Conservation (phyloP, 2,888 invertebrate species). For the Dolichopus griseipennis region DNA sequence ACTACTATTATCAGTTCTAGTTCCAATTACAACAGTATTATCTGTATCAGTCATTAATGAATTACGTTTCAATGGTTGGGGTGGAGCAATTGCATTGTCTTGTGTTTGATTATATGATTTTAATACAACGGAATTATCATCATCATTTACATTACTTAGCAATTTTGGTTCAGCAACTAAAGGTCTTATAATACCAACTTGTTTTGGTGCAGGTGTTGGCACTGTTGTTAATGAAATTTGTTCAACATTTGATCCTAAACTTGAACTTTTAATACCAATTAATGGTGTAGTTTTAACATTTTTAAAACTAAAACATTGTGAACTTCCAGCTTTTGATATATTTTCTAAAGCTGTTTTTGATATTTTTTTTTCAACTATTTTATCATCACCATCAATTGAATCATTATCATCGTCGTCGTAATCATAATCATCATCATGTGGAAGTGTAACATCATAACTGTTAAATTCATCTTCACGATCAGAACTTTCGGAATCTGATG, state of each 20-base stretch:
- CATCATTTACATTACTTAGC: not conserved
- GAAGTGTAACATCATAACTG: constrained; percentile 16
- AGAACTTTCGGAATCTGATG: constrained; percentile 14
- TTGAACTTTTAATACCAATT: constrained; percentile 14
- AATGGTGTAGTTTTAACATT: constrained; percentile 15
- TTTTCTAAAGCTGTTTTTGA: constrained; percentile 56
- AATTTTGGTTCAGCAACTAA: constrained; percentile 24
- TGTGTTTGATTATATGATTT: not conserved
- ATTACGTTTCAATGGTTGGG: not conserved
- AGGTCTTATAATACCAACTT: constrained; percentile 52
- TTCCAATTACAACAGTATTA: not conserved
- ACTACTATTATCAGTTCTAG: not conserved
- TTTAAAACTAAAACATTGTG: constrained; percentile 47
- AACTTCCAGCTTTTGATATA: constrained; percentile 59
- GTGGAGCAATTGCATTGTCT: constrained; percentile 13
- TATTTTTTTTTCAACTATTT: constrained; percentile 36
- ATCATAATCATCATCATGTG: constrained; percentile 11
- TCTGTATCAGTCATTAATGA: not conserved
- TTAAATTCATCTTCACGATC: constrained; percentile 18
- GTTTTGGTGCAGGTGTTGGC: constrained; percentile 32
- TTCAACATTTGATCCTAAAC: not conserved
- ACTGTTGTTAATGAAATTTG: constrained; percentile 21
- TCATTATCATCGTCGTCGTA: constrained; percentile 17
- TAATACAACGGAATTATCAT: not conserved
- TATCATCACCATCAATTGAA: constrained; percentile 23